Evolutionary conservation across 1,140 invertebrate genomes (phyloP), one percentile per base, ranked within the genome.

Genomic region (Onthophagus taurus): DNA sequence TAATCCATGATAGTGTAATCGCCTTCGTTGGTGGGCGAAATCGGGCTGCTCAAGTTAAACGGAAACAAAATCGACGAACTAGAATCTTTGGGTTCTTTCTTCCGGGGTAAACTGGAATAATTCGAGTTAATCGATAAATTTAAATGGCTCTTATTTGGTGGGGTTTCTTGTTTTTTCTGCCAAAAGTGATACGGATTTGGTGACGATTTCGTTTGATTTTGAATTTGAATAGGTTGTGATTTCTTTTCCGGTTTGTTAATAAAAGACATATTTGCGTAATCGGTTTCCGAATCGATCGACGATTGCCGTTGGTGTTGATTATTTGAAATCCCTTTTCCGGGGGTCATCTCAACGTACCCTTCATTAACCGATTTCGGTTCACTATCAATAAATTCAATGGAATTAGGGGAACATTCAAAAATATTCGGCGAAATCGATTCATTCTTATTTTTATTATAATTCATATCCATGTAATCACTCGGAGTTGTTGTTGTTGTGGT

Each of bases 281-380:
- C 62, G 12, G 61, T 53, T 23, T 24, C 56, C 23, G 55, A 56
- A 41, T 55, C 50, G 41, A 56, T 44, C 50, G 60, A 59, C 19
- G 51, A 52, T 38, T 58, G 54, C 4, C 49, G 44, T 31, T 51
- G 54, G 23, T 57, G 61, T 31, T 37, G 13, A 30, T 46, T 49
- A 18, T 16, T 44, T 3, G 35, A n/a, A 7, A 34, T 18, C 14
- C 36, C 42, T 31, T 49, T 51, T 1, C 52, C 55, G 3, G 53
- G 71, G 0, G 69, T 66, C 76, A 79, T 80, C 45, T 78, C 75
- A 2, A 80, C 72, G 50, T 80, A 79, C 23, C 75, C 75, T 14
- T 77, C 75, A 19, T 14, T 29, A 2, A 11, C 16, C 2, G 44
- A 30, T 8, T 37, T 23, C 7, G 35, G 36, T 12, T 43, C 45